These are phyloP conservation scores for Pithys albifrons DNA, from an alignment of 2,113 vertebrate species.

Conservation along the genomic window DNA sequence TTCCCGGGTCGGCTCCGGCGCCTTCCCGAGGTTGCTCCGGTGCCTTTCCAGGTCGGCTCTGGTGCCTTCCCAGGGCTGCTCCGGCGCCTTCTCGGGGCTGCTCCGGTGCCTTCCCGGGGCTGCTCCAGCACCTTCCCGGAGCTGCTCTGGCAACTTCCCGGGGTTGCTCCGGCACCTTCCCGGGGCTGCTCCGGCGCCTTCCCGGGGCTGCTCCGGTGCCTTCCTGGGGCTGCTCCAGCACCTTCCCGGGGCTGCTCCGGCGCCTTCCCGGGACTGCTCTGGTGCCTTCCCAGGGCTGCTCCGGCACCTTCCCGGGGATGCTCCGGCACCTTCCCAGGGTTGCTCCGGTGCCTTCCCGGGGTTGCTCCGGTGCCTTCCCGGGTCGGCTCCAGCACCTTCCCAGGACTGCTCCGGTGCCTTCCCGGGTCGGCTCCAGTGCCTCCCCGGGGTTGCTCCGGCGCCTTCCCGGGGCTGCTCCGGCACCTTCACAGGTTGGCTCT, in stretches of 20 bases:
- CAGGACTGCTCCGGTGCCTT: no score
- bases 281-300: background rate
- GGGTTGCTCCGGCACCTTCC: background rate
- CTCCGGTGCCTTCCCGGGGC: background rate
- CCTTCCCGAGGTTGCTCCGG: background rate
- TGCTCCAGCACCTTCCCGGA: background rate
- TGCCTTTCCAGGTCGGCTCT: background rate
- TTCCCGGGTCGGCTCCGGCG: background rate
- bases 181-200: rapidly evolving
- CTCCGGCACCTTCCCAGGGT: background rate
- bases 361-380: background rate
- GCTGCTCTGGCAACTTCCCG: background rate
- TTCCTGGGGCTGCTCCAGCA: background rate
- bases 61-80: background rate
- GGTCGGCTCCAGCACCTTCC: rapidly evolving
- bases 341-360: background rate
- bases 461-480: background rate
- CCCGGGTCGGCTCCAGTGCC: rapidly evolving
- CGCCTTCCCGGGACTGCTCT: background rate
- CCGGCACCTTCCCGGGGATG: background rate
- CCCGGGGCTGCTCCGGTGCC: no score
- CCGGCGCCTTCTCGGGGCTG: background rate
- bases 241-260: background rate
- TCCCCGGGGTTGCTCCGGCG: background rate
- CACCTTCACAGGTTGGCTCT: background rate